phyloP scores from a whole-genome alignment of 2,797 vertebrate species.

The Darevskia mixta region DNA sequence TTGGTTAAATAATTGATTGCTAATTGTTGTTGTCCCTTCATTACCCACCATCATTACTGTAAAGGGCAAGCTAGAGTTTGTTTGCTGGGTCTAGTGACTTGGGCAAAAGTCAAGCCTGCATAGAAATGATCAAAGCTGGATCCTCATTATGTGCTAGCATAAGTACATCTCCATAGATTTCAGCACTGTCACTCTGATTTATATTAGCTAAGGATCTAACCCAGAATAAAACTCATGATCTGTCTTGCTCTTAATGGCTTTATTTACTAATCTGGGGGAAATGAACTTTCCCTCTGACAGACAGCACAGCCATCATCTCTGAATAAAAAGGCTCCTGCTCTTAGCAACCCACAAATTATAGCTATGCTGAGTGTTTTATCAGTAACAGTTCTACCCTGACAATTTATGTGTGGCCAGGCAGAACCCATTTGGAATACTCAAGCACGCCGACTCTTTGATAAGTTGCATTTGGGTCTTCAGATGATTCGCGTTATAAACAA shows the following conservation, averaged over 20 bases:
- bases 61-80: conserved; percentile 17
- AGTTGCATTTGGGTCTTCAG: conserved; percentile 41
- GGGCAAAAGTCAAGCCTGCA: conserved; percentile 50
- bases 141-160: conserved; percentile 47
- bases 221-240: conserved; percentile 35
- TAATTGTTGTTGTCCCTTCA: conserved; percentile 45
- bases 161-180: conserved; percentile 14
- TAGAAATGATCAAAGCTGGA: conserved; percentile 31
- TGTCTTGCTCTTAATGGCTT: conserved; percentile 51
- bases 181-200: conserved; percentile 18
- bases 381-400: conserved; percentile 35
- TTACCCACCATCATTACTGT: conserved; percentile 10
- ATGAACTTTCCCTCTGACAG: conserved; percentile 64
- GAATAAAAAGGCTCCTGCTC: conserved; percentile 64
- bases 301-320: conserved; percentile 60
- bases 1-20: conserved; percentile 37
- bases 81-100: conserved; percentile 3
- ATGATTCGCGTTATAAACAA: conserved; percentile 32
- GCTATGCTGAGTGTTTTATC: conserved; percentile 57
- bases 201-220: conserved; percentile 19
- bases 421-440: conserved; percentile 46
- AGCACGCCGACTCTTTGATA: conserved; percentile 51
- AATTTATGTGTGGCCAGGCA: conserved; percentile 39
- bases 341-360: conserved; percentile 60
- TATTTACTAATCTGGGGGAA: conserved; percentile 51